Conservation (phyloP, 2,888 invertebrate species). For the Andricus curvator region DNA sequence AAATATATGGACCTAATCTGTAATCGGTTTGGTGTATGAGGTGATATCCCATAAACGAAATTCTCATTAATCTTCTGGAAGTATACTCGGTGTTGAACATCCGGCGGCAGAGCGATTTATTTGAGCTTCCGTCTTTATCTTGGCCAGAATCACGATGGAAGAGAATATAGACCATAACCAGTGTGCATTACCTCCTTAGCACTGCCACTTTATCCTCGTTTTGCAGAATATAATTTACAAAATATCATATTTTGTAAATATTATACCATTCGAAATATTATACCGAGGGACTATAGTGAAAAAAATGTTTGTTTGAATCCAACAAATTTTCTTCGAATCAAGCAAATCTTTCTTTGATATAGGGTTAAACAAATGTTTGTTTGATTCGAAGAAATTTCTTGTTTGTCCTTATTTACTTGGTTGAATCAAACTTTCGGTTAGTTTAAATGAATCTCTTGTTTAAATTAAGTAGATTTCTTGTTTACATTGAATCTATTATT, state of each 20-base stretch:
- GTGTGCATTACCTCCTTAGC: constrained; percentile 62
- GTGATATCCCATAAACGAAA: constrained; percentile 59
- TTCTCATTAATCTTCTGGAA: constrained; percentile 68
- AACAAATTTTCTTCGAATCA: no score
- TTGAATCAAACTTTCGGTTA: no score
- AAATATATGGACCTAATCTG: constrained; percentile 47
- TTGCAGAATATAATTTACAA: constrained; percentile 11
- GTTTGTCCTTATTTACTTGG: no score
- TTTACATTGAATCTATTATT: no score
- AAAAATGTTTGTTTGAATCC: no score
- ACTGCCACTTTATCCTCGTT: constrained; percentile 30
- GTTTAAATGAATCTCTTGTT: no score
- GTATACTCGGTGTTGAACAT: constrained; percentile 67
- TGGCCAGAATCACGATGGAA: constrained; percentile 62
- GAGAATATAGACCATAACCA: constrained; percentile 71
- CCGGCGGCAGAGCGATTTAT: constrained; percentile 71
- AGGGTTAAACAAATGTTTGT: no score
- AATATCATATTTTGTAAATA: neutral
- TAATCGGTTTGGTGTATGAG: constrained; percentile 49
- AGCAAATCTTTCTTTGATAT: no score
- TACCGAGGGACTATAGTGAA: no score
- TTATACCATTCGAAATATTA: neutral
- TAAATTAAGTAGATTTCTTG: no score
- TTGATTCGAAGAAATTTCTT: no score
- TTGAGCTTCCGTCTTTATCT: constrained; percentile 73